These are phyloP conservation scores for Drosophila atroscutellata DNA, from an alignment of 2,888 invertebrate species.

Conservation along the genomic window DNA sequence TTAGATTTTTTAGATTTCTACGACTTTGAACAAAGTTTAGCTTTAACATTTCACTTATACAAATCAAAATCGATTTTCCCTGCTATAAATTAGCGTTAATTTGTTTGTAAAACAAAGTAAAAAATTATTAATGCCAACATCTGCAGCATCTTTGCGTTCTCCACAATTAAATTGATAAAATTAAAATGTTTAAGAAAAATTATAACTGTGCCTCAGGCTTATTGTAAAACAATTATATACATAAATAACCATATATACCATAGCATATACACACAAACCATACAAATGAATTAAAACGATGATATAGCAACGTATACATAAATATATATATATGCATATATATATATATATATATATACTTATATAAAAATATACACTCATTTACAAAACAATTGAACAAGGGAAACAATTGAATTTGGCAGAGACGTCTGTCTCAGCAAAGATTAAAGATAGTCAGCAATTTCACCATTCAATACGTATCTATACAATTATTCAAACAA, in stretches of 20 bases:
- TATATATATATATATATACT: constrained; percentile 49
- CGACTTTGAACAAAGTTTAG: constrained; percentile 49
- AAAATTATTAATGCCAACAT: constrained; percentile 35
- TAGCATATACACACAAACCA: constrained; percentile 45
- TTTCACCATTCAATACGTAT: constrained; percentile 21
- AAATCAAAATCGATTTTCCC: constrained; percentile 11
- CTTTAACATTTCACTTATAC: constrained; percentile 46
- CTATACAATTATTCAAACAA: constrained; percentile 18
- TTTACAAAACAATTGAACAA: constrained; percentile 65
- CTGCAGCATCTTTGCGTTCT: constrained; percentile 29
- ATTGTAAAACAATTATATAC: constrained; percentile 81
- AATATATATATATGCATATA: constrained; percentile 49
- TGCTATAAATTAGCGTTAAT: constrained; percentile 46
- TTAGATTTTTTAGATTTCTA: constrained; percentile 39
- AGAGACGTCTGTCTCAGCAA: constrained; percentile 44
- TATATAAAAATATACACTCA: constrained; percentile 74
- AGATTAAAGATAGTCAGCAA: constrained; percentile 41
- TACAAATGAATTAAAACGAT: constrained; percentile 44
- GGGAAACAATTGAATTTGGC: constrained; percentile 65
- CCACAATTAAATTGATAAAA: constrained; percentile 27
- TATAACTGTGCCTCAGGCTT: constrained; percentile 83
- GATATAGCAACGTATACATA: constrained; percentile 55
- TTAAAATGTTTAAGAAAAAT: constrained; percentile 32
- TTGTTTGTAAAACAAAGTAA: constrained; percentile 77
- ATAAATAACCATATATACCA: constrained; percentile 33